Evolutionary conservation across 2,113 vertebrate species (phyloP), one percentile per base, ranked within the genome.

Genomic region (Polypterus bichir): DNA sequence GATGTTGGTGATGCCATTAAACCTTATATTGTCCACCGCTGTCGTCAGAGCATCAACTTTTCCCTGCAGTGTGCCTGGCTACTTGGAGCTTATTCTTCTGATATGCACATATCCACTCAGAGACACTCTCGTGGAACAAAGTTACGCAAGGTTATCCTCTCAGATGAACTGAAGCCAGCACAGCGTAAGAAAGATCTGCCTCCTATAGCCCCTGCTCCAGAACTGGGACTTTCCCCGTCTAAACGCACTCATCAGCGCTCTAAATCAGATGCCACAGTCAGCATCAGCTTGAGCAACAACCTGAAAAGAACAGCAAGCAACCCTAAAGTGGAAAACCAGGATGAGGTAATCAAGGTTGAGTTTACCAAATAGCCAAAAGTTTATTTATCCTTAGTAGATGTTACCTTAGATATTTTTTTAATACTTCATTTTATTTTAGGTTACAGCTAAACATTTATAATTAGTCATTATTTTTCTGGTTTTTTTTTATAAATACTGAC

Each of bases 101-200:
- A 98, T 80, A 97, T 97, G 94, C 94, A 97, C 88, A 97, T 97
- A 79, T 97, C 94, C 77, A 90, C 93, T 0, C 94, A 98, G 74
- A 87, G 91, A 1, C 89, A 97, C 74, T 98, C 94, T 0, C 74
- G 94, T 0, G 94, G 94, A 58, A 92, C 94, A 79, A 98, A 96
- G 61, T 86, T 97, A 0, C 86, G 94, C 53, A 82, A 90, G 10
- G 76, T 98, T 51, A 98, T 98, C 82, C 87, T 97, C 44, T 97
- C 94, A 0, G 95, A 98, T 1, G 93, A 97, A 76, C 81, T 97
- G 10, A 94, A 93, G 65, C 94, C 94, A 0, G 81, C 88, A 7
- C 72, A 80, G 3, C 77, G 86, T 3, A 87, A 80, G 70, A 76
- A 88, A 59, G 89, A 93, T 63, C 63, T 74, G 68, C 62, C 64